Conservation (phyloP, 2,888 invertebrate species). For the Caenorhabditis angaria region DNA sequence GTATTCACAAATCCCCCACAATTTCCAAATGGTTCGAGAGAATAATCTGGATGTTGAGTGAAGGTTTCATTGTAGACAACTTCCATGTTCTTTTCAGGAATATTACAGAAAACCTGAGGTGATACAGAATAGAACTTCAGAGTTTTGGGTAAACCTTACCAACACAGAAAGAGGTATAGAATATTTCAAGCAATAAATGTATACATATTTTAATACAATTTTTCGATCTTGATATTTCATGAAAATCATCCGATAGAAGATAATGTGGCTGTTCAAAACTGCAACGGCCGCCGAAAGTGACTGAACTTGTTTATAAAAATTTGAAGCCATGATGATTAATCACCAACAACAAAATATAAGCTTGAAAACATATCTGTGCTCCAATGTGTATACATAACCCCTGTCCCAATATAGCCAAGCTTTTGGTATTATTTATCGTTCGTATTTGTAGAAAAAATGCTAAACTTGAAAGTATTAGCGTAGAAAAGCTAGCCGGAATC, state of each 20-base stretch:
- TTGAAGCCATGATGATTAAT: not conserved
- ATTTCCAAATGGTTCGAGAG: constrained; percentile 11
- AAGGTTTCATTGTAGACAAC: constrained; percentile 24
- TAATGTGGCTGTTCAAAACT: not conserved
- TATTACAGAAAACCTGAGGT: constrained; percentile 28
- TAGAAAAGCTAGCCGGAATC: not conserved
- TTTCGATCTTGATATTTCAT: not conserved
- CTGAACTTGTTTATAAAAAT: not conserved
- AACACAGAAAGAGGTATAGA: not conserved
- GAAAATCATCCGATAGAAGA: not conserved
- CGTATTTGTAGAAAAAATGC: not conserved
- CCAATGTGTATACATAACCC: constrained; percentile 20
- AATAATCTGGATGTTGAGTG: constrained; percentile 17
- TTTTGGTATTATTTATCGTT: constrained; percentile 25
- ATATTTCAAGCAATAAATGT: no score
- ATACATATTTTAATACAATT: no score
- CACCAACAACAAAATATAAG: constrained; percentile 22
- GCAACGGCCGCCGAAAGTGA: not conserved
- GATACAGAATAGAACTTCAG: not conserved
- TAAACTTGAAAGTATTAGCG: not conserved
- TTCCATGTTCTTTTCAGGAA: constrained; percentile 13
- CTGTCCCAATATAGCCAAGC: constrained; percentile 25
- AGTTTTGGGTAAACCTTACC: not conserved
- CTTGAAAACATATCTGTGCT: constrained; percentile 18
- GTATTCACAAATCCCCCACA: constrained; percentile 31